Evolutionary conservation across 2,113 vertebrate species (phyloP), one percentile per base, ranked within the genome.

Genomic region (Rhipidura dahli): DNA sequence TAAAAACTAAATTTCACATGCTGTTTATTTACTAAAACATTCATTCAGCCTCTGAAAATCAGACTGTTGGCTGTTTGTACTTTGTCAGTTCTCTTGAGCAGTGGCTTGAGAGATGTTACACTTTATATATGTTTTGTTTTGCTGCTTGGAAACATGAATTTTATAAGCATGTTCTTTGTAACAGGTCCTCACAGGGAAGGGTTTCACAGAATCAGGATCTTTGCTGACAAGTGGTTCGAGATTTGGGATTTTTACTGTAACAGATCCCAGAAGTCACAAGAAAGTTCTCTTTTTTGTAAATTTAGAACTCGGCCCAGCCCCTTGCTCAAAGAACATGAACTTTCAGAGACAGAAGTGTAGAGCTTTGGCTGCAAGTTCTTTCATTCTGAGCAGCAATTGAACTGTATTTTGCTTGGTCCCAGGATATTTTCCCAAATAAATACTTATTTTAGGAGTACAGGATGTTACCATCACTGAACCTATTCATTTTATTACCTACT

Each of bases 61-160:
- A 15, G 10, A 22, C 51, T 66, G 16, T 75, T 78, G 71, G 61
- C 44, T 44, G 20, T 35, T 85, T 49, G n/a, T 65, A 75, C 61
- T 47, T 37, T 45, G 54, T 44, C 93, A 71, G 56, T 44, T 92
- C 83, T 65, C 64, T 19, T 37, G 73, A 30, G 87, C 17, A 50
- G n/a, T 37, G 20, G 64, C 70, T 92, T 49, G 20, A 91, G 80
- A 87, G 65, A 39, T 50, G 64, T 87, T 60, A 75, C 31, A 35
- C 22, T 80, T 69, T 8, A 76, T 15, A 27, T 27, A 40, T 45
- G 71, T 68, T 95, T 90, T 59, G 73, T 35, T 87, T 45, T 60
- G 81, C 94, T 97, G 92, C 82, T 68, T 76, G 61, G 89, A 94
- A 94, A 93, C 50, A 8, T 26, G 40, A 33, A 50, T 95, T 89